Percentiles rank a stretch among this genome's conserved stretches.
phyloP scores from a whole-genome alignment of 30 jellyfish, hydroid and myxozoan genomes.

The Rhopilema esculentum region DNA sequence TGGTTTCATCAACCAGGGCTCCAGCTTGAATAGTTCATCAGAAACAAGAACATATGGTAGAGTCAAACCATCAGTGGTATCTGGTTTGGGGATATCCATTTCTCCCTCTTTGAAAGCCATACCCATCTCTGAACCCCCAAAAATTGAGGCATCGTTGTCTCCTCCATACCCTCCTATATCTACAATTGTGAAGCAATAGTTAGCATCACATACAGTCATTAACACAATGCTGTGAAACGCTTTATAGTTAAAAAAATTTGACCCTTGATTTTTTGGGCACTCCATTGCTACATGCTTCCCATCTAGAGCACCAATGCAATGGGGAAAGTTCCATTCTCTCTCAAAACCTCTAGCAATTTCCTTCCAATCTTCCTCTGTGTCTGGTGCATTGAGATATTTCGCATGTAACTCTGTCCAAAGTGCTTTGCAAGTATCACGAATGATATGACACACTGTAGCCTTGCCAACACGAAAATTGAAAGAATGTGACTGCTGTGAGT shows the following conservation, averaged over 20 bases:
- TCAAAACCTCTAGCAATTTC: constrained; percentile 31
- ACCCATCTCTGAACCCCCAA: constrained; percentile 14
- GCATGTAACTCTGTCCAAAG: constrained; percentile 41
- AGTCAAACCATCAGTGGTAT: not conserved
- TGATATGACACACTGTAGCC: constrained; percentile 45
- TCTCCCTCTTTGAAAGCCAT: constrained; percentile 6
- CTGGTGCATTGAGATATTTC: constrained; percentile 25
- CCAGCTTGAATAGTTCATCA: constrained; percentile 28
- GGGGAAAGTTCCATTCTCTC: constrained; percentile 71
- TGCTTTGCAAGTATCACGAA: constrained; percentile 59
- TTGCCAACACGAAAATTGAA: constrained; percentile 58
- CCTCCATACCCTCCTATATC: constrained; percentile 67
- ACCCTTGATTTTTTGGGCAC: constrained; percentile 56
- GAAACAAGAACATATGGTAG: constrained; percentile 59
- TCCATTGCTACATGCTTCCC: constrained; percentile 82
- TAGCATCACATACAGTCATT: constrained; percentile 88
- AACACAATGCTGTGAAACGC: constrained; percentile 66
- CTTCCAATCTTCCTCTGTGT: constrained; percentile 68
- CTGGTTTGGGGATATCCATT: constrained; percentile 28
- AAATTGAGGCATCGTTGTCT: constrained; percentile 38
- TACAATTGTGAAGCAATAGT: constrained; percentile 66
- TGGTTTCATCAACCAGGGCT: constrained; percentile 43
- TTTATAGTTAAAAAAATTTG: constrained; percentile 55
- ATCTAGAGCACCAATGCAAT: constrained; percentile 76
- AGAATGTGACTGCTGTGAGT: constrained; percentile 57